Evolutionary conservation across 2,888 invertebrate species (phyloP), one percentile per base, ranked within the genome.

Genomic region (Chrysotoxum bicinctum): DNA sequence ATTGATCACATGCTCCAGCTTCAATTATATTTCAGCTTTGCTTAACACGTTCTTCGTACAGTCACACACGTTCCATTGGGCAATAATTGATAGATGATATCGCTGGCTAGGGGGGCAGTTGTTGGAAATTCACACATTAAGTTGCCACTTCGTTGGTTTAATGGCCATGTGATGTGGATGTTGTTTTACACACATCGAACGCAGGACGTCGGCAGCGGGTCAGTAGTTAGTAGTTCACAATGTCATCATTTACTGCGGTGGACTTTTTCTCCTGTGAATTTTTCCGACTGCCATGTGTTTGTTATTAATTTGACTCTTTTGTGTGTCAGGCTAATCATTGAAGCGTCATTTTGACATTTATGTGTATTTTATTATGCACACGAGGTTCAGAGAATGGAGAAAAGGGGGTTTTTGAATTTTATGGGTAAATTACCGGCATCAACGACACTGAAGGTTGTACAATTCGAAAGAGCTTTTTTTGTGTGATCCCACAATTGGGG

Each of bases 391-490:
- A 3, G 30, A n/a, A 16, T 30, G 23, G 45, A 52, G 43, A 6
- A 66, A 26, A 35, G 30, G n/a, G n/a, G 21, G 7, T 26, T 66
- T 50, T 50, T 50, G 23, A 79, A 79, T 79, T 84, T 75, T 66
- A 35, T 74, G 83, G 70, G 66, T 66, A 79, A 79, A 70, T 79
- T 84, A 75, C 83, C 83, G 83, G 83, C 70, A 79, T 58, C 30
- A 8, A 48, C 37, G n/a, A n/a, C 12, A 45, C 45, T 74, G 83
- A 83, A 83, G 83, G 83, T 64, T 83, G 74, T 78, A 69, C 72
- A 60, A 60, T 77, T 73, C 52, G 60, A 74, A 74, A 69, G 45
- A 40, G 45, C 26, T 32, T 43, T 45, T 43, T 21, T 12, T 54
- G 35, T 30, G 52, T 5, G 48, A 19, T 10, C 43, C 37, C 43